Conservation (phyloP, 2,888 invertebrate species). For the Drosophila suboccidentalis region DNA sequence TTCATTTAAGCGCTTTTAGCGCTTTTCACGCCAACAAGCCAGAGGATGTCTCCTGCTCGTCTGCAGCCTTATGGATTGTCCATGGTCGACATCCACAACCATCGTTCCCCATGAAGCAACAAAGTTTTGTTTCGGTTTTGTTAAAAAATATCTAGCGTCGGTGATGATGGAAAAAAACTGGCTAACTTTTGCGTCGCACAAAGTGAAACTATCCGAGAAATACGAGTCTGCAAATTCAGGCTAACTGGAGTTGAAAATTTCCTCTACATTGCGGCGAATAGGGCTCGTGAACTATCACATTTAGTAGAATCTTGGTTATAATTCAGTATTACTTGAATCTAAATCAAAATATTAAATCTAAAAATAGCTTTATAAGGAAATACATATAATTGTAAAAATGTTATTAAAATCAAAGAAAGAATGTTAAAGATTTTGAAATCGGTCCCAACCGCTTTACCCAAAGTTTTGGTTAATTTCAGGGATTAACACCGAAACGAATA, state of each 20-base stretch:
- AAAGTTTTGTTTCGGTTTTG: slow-evolving; percentile 66
- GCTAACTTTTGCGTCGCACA: slow-evolving; percentile 58
- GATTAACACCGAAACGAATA: too few species aligned
- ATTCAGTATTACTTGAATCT: not conserved
- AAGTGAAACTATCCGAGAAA: slow-evolving; percentile 49
- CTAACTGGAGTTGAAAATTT: slow-evolving; percentile 28
- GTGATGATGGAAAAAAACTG: slow-evolving; percentile 51
- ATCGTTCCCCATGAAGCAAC: slow-evolving; percentile 15
- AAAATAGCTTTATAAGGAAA: too few species aligned
- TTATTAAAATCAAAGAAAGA: too few species aligned
- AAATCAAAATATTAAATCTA: too few species aligned
- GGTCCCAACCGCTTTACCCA: too few species aligned
- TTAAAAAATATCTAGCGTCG: slow-evolving; percentile 46
- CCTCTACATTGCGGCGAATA: slow-evolving; percentile 9
- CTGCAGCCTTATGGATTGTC: slow-evolving; percentile 59
- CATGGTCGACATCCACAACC: slow-evolving; percentile 15
- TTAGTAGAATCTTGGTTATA: not conserved
- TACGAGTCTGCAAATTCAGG: slow-evolving; percentile 30
- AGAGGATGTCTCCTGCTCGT: slow-evolving; percentile 52
- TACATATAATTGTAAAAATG: too few species aligned
- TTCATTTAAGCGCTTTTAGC: slow-evolving; percentile 79
- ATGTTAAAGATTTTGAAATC: too few species aligned
- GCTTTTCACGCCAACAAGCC: slow-evolving; percentile 68
- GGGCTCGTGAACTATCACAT: not conserved
- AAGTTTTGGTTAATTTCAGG: too few species aligned